Base-by-base conservation (phyloP, 1,140 invertebrate species). In the Drosophila repletoides region DNA sequence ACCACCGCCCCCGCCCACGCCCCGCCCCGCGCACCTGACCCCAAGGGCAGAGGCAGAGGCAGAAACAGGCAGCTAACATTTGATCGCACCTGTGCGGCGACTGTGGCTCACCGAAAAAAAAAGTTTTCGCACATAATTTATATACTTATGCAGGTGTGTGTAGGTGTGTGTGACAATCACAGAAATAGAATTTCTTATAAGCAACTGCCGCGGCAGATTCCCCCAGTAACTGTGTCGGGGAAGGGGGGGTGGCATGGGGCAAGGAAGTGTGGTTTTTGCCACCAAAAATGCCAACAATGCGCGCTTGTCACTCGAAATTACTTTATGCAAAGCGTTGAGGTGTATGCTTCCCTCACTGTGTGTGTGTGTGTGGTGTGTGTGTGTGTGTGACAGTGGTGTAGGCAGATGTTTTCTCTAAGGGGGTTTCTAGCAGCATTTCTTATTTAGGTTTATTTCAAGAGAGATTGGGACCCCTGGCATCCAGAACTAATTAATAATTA, bases 131-230 rank as follows among this genome's bases (percentile, higher is more conserved):
- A 67, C 69, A 72, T 60, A 55, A 60, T 68, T 72, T 72, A 61
- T 53, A 48, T 60, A 65, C 36, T 38, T 58, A 34, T 51, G 36
- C 28, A 15, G 40, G 10, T 43, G n/a, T 17, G 17, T 3, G 5
- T n/a, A 21, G 12, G 28, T 49, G 29, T 43, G 46, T 61, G 65
- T 24, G 49, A 67, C 69, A 72, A 72, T 72, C 69, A 68, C 56
- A 72, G 69, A 63, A 68, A 63, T 72, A 71, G 64, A 72, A 72
- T 72, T 67, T 61, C 55, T 67, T 61, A 72, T 66, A 67, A 72
- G 63, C 55, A 60, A 64, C 46, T 53, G 36, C 24, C 21, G 15
- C 3, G 14, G 7, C 24, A 31, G 14, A 56, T 56, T 43, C 38
- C 26, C n/a, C n/a, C n/a, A n/a, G n/a, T n/a, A n/a, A n/a, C n/a